Evolutionary conservation across 2,797 vertebrate genomes (phyloP), one percentile per base, ranked within the genome.

Genomic region (Mormyrops boulengeri): DNA sequence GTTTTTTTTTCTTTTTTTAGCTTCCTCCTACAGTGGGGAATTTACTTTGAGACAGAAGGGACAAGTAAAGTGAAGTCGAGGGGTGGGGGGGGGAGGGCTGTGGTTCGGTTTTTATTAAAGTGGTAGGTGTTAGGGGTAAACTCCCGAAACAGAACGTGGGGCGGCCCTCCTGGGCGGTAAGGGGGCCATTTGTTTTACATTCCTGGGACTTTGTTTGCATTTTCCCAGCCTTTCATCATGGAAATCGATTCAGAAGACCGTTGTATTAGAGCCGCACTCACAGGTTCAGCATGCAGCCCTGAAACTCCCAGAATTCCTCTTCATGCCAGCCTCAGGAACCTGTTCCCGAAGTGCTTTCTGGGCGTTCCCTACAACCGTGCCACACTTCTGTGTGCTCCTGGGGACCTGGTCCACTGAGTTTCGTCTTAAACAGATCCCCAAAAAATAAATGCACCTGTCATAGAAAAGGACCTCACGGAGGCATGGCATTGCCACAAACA

Each of bases 151-250:
- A 19, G 49, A 22, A 12, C 7, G 38, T 9, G 9, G 50, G 12
- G 80, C n/a, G 44, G 34, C 34, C 49, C 57, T 89, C 89, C 85
- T 34, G 85, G 49, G 34, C 30, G 19, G 2, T n/a, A 9, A 44
- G 34, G 34, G 30, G 57, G 38, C 52, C 7, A 38, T 30, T 34
- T 84, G 49, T 82, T 82, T n/a, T 89, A 41, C 50, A 5, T 57
- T 84, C 34, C 17, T 41, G 34, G 50, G 0, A 50, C 49, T 57
- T 87, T 53, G 73, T 91, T 89, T 91, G 91, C 90, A 84, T 82
- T 90, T 89, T 88, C 57, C 41, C 66, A 38, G 73, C 90, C 88
- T 91, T 90, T 91, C 90, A 87, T 90, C 55, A 57, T 34, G 49
- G 9, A 88, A 88, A 91, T 60, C 52, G 85, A 90, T 85, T 88